Evolutionary conservation across 1,140 invertebrate species (phyloP), one percentile per base, ranked within the genome.

Genomic region (Theocolax elegans): DNA sequence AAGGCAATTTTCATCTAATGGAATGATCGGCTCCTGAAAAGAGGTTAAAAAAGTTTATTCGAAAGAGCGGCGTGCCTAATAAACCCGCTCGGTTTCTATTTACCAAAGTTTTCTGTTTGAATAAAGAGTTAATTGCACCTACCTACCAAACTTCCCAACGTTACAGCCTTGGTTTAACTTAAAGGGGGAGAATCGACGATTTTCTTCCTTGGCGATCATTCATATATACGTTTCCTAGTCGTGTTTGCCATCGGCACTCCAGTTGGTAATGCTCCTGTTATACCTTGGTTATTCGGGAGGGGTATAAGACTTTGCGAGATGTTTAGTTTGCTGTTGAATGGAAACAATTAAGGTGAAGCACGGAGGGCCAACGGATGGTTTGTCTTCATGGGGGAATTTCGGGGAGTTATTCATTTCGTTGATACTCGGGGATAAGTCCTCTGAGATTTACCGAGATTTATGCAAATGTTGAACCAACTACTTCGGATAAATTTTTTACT

Each of bases 91-190:
- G 56, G 35, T 56, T 63, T 54, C 67, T 64, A 49, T 70, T 70
- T 70, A 44, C 67, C 35, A 12, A 58, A 46, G 58, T 69, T 70
- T 54, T 63, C 67, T 54, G 60, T 56, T 56, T 70, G 67, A 70
- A 70, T 70, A 70, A 70, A 63, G 67, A 70, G 60, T 64, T 70
- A 64, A 70, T 70, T 70, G 59, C 60, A 51, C 67, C 19, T 3
- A 6, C 31, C 4, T 35, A 6, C 4, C 31, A 35, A 10, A 6
- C 10, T 6, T 10, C 31, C 10, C 4, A 35, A 35, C 31, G 4
- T 35, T 35, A 35, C n/a, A n/a, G n/a, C n/a, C n/a, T n/a, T n/a
- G n/a, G n/a, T n/a, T n/a, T n/a, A n/a, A n/a, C n/a, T n/a, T n/a
- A n/a, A n/a, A n/a, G n/a, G 19, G 48, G 38, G 4, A 21, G 49